A percentile compares a stretch with the other conserved stretches of the same genome.
Conservation (phyloP, 2,888 invertebrate genomes). For the Anorthoa munda region DNA sequence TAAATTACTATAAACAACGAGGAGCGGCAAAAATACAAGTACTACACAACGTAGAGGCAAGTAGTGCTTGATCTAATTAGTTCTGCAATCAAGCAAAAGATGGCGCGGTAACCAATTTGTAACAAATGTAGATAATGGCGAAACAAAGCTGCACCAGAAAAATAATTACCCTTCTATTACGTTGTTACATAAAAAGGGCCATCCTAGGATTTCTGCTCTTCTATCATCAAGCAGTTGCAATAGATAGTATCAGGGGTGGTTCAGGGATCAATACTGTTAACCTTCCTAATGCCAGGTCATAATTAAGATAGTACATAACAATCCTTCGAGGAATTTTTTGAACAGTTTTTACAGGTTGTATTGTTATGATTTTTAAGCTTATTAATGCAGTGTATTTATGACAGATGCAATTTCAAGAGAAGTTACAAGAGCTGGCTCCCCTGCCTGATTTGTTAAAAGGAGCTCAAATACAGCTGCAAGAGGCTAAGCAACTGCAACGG, state of each 20-base stretch:
- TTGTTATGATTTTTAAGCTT: neutral
- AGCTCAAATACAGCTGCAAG: conserved; percentile 85
- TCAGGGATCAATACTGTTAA: too few relatives aligned
- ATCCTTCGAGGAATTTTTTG: neutral
- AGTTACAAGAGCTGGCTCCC: conserved; percentile 84
- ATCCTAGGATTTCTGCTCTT: too few relatives aligned
- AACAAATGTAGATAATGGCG: too few relatives aligned
- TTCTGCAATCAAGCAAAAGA: conserved; percentile 6
- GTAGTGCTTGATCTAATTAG: neutral
- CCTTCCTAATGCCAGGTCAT: too few relatives aligned
- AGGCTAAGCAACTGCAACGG: conserved; percentile 83
- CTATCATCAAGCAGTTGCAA: too few relatives aligned
- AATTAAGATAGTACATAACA: too few relatives aligned
- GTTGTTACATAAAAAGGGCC: too few relatives aligned
- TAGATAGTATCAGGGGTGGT: too few relatives aligned
- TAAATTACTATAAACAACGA: neutral
- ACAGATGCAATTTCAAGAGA: conserved; percentile 87
- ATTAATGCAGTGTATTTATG: conserved; percentile 12
- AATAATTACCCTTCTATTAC: too few relatives aligned
- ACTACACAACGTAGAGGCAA: neutral
- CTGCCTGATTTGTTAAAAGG: conserved; percentile 85
- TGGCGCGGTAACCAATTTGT: conserved; percentile 12
- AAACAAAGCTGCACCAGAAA: too few relatives aligned
- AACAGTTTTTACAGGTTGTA: neutral
- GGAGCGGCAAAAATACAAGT: neutral